These are phyloP conservation scores for Nibea coibor DNA, from an alignment of 2,113 vertebrate species.

Conservation along the genomic window DNA sequence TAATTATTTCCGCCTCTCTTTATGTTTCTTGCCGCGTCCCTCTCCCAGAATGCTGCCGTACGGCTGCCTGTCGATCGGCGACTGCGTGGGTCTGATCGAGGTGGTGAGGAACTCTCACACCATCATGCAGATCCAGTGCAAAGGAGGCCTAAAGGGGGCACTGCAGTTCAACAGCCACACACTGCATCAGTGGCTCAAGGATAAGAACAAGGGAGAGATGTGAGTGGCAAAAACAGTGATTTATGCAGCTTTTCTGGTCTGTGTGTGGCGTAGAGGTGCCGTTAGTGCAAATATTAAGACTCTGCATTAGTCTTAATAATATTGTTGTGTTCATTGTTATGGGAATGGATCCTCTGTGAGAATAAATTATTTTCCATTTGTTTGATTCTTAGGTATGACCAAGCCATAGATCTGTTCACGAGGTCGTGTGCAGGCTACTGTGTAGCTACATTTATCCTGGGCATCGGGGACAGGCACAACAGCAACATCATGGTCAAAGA, in stretches of 20 bases:
- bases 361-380: not conserved
- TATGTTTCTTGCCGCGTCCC: conserved; percentile 31
- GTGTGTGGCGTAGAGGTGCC: not conserved
- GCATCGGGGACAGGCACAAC: conserved; percentile 97
- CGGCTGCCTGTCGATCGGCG: conserved; percentile 96
- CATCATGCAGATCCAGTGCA: conserved; percentile 99
- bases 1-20: not conserved
- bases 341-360: not conserved
- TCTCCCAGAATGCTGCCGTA: conserved; percentile 95
- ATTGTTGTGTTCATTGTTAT: not conserved
- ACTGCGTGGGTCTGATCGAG: conserved; percentile 98
- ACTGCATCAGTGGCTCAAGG: conserved; percentile 98
- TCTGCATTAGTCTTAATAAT: not conserved
- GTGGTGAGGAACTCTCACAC: conserved; percentile 98
- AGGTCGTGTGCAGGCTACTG: conserved; percentile 98
- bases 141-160: conserved; percentile 97
- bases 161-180: conserved; percentile 99
- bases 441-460: conserved; percentile 97
- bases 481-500: conserved; percentile 99
- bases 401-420: conserved; percentile 97
- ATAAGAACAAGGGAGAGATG: conserved; percentile 99
- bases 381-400: conserved; percentile 89
- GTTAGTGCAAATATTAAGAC: not conserved
- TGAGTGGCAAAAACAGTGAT: conserved; percentile 78
- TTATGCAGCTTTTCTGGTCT: not conserved